These are phyloP conservation scores for Falco novaeseelandiae DNA, from an alignment of 2,797 vertebrate species.

Conservation along the genomic window DNA sequence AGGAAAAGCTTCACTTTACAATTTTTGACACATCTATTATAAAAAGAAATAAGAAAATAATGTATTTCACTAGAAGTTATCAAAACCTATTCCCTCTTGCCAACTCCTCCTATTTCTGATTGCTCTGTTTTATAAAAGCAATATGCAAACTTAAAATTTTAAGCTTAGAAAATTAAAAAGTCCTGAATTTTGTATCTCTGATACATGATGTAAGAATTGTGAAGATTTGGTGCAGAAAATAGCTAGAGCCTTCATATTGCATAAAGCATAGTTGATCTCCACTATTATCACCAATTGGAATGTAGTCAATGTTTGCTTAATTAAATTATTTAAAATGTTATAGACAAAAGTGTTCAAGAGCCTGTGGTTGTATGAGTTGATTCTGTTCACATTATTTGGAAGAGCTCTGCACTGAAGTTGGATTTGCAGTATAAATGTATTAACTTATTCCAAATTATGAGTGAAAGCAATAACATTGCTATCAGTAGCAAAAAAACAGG, in stretches of 20 bases:
- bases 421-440: background rate
- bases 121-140: background rate
- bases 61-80: background rate
- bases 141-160: background rate
- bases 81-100: background rate
- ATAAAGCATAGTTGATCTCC: background rate
- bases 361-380: background rate
- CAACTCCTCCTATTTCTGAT: background rate
- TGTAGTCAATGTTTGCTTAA: background rate
- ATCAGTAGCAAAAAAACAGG: background rate
- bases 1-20: background rate
- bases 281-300: background rate
- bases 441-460: background rate
- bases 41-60: background rate
- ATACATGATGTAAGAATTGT: background rate
- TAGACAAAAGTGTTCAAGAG: background rate
- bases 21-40: background rate
- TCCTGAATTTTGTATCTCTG: background rate
- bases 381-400: background rate
- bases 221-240: background rate
- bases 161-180: background rate
- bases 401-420: background rate
- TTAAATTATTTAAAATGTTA: background rate
- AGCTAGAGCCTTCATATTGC: accelerated
- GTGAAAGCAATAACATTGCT: background rate